phyloP scores from a whole-genome alignment of 2,888 invertebrate genomes.

The Eupelmus urozonus region DNA sequence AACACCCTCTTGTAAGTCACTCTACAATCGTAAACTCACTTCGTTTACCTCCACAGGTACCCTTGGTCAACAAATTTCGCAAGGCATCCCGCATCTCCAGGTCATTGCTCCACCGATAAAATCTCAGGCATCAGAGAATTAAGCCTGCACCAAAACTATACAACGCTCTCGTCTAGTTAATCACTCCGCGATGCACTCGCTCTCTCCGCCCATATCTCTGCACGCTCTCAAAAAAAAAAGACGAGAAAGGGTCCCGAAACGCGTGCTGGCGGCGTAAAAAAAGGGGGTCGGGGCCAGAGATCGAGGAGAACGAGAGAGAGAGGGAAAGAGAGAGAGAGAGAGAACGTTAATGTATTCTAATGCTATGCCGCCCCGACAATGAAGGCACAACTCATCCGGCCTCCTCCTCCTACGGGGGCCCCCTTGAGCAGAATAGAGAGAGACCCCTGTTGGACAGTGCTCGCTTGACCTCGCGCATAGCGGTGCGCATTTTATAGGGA shows the following conservation, averaged over 20 bases:
- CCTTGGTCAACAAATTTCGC: too few species aligned
- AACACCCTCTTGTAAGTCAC: too few species aligned
- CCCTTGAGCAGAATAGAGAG: too few species aligned
- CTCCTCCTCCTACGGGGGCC: slow-evolving; percentile 66
- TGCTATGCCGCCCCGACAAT: slow-evolving; percentile 77
- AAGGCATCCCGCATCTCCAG: too few species aligned
- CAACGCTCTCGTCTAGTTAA: slow-evolving; percentile 54
- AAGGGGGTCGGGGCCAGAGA: neutral
- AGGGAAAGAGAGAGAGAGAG: neutral
- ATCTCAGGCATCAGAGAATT: slow-evolving; percentile 52
- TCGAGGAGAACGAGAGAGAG: too few species aligned
- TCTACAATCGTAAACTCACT: too few species aligned
- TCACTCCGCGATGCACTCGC: neutral
- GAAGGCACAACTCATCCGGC: slow-evolving; percentile 74
- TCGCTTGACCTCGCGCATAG: slow-evolving; percentile 43
- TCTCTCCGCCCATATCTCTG: neutral
- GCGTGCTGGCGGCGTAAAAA: neutral
- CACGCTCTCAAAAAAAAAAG: neutral
- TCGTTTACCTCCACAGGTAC: too few species aligned
- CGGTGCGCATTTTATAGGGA: too few species aligned
- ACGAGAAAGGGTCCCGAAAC: neutral
- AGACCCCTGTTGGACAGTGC: slow-evolving; percentile 50
- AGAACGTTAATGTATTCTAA: slow-evolving; percentile 74
- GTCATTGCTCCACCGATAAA: too few species aligned
- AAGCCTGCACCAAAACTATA: slow-evolving; percentile 51